Conservation (phyloP, 2,797 vertebrate genomes). For the Chelon labrosus region DNA sequence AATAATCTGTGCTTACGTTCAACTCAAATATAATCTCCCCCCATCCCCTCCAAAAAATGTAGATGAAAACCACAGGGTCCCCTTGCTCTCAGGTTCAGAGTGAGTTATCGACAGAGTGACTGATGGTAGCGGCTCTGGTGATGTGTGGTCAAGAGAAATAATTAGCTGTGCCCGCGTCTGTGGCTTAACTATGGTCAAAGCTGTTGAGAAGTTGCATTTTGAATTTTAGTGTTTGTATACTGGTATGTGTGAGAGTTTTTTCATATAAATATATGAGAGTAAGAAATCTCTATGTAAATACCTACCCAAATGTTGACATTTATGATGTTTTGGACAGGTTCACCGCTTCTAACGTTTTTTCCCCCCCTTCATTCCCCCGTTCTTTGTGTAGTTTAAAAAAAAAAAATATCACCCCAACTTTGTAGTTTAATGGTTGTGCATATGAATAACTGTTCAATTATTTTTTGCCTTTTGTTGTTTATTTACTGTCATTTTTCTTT, state of each 20-base stretch:
- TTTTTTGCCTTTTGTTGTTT: conserved; percentile 84
- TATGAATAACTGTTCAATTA: conserved; percentile 86
- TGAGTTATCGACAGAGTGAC: conserved; percentile 78
- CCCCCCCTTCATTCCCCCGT: conserved; percentile 78
- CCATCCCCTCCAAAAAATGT: conserved; percentile 50
- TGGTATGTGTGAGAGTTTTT: conserved; percentile 82
- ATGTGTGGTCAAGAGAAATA: conserved; percentile 74
- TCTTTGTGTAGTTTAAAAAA: conserved; percentile 83
- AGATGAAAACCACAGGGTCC: conserved; percentile 82
- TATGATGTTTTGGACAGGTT: conserved; percentile 86
- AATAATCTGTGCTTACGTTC: conserved; percentile 73
- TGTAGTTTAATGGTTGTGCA: conserved; percentile 88
- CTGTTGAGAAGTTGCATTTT: conserved; percentile 75
- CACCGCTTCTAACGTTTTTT: conserved; percentile 84
- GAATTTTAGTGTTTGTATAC: conserved; percentile 81
- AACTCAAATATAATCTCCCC: conserved; percentile 60
- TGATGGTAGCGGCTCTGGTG: conserved; percentile 78
- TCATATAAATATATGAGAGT: conserved; percentile 84
- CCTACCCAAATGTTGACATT: conserved; percentile 83
- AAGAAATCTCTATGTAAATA: conserved; percentile 85
- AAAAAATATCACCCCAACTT: conserved; percentile 83
- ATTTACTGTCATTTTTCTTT: conserved; percentile 90
- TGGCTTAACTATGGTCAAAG: conserved; percentile 69
- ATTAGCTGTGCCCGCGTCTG: conserved; percentile 77
- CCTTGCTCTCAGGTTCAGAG: conserved; percentile 84